Base-by-base conservation (phyloP, 2,888 invertebrate genomes). In the Malthinus flaveolus region DNA sequence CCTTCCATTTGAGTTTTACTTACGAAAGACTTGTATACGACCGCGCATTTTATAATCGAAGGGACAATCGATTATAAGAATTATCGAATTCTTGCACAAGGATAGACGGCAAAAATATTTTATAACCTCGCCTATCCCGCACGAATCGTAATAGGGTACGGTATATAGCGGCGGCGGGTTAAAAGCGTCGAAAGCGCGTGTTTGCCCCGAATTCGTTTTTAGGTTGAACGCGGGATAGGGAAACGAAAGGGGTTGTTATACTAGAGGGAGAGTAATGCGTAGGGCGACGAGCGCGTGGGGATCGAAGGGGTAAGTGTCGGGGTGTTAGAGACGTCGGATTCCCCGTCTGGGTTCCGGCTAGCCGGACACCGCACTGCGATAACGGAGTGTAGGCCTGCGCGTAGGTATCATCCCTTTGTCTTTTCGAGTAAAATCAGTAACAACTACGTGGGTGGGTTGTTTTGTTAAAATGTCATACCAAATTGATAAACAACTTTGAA, bases 281-380 rank as follows among this genome's bases (percentile, higher is more conserved):
- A 56, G 44, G 50, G 57, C 54, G 54, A 58, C 59, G 63, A 54
- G 59, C 52, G 60, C 57, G 57, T 57, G 57, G 61, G 61, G 57
- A 33, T 56, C 45, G 53, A 54, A 59, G 63, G 64, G 63, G 66
- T 59, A 56, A 63, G 62, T 60, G 63, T 63, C 52, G 55, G 56
- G 59, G 58, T 56, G 61, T 56, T 58, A 49, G 63, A 62, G 62
- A 63, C 61, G 59, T 67, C 58, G 69, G 72, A 70, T 68, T 71
- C 69, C 62, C 72, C 70, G 73, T 73, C 73, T 73, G 69, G 71
- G 66, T 67, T 60, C 68, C 66, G 73, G 65, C 73, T 73, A 73
- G 73, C 73, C 73, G 69, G 67, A 63, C 65, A 64, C 65, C 63
- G 66, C 66, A 63, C 65, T 61, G 63, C 68, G 66, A 62, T 56